Evolutionary conservation across 2,888 invertebrate genomes (phyloP).

Genomic region (Beris chalybata): DNA sequence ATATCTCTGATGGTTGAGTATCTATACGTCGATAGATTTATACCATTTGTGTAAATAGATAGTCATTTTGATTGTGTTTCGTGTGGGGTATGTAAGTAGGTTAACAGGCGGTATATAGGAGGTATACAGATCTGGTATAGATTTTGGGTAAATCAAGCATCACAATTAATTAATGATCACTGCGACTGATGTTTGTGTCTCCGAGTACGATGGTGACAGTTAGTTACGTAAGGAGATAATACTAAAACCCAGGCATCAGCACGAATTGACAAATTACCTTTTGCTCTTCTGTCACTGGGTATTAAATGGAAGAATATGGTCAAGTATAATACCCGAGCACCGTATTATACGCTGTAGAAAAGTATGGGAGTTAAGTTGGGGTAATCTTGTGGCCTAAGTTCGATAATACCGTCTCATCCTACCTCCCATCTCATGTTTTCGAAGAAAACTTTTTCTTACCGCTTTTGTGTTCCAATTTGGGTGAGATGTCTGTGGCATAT

Average conservation of each 20-base stretch:
- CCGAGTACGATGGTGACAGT: constrained; percentile 23
- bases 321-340: constrained; percentile 9
- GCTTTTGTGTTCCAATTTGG: no score
- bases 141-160: constrained; percentile 17
- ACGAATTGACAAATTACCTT: constrained; percentile 32
- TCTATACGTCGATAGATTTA: no score
- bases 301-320: constrained; percentile 29
- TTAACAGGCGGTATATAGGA: no score
- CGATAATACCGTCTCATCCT: constrained; percentile 30
- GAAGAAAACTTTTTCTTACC: no score
- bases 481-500: no score
- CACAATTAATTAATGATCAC: constrained; percentile 32
- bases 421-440: background rate
- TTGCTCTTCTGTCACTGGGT: constrained; percentile 26
- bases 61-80: no score
- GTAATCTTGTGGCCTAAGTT: constrained; percentile 25
- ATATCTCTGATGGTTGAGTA: no score
- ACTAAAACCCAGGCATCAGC: constrained; percentile 32
- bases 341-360: constrained; percentile 2
- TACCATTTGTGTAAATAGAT: no score
- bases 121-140: no score
- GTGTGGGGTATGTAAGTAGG: no score
- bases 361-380: constrained; percentile 10
- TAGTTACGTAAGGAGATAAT: constrained; percentile 26
- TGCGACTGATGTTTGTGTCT: constrained; percentile 31